Conservation (phyloP, 2,888 invertebrate genomes). For the Stegophylla sp. region DNA sequence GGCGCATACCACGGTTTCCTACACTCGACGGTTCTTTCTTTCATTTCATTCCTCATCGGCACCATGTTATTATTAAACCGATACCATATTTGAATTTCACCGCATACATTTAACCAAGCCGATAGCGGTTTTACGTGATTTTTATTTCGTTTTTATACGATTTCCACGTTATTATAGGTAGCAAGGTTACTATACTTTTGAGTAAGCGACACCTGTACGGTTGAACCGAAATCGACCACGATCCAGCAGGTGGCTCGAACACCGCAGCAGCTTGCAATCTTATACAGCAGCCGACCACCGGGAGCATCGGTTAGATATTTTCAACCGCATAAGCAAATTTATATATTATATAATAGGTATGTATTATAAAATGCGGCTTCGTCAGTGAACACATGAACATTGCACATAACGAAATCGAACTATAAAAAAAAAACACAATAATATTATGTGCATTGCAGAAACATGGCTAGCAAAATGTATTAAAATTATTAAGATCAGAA, state of each 20-base stretch:
- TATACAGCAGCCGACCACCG: slow-evolving; percentile 9
- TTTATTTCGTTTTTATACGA: slow-evolving; percentile 22
- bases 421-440: slow-evolving; percentile 45
- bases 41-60: neutral
- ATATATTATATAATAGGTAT: neutral
- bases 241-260: slow-evolving; percentile 39
- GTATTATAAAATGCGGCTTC: neutral
- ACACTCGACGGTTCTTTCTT: neutral
- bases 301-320: slow-evolving; percentile 16
- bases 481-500: neutral
- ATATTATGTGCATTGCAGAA: neutral
- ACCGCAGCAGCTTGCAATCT: slow-evolving; percentile 45
- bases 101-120: neutral
- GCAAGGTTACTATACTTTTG: slow-evolving; percentile 10
- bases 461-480: neutral
- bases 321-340: slow-evolving; percentile 12
- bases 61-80: neutral
- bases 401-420: neutral
- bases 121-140: neutral
- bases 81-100: slow-evolving; percentile 6
- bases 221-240: slow-evolving; percentile 1
- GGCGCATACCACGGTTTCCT: slow-evolving; percentile 9
- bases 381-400: neutral
- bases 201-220: slow-evolving; percentile 40
- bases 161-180: neutral